Evolutionary conservation across 2,113 vertebrate genomes (phyloP).

Genomic region (Clupea harengus): DNA sequence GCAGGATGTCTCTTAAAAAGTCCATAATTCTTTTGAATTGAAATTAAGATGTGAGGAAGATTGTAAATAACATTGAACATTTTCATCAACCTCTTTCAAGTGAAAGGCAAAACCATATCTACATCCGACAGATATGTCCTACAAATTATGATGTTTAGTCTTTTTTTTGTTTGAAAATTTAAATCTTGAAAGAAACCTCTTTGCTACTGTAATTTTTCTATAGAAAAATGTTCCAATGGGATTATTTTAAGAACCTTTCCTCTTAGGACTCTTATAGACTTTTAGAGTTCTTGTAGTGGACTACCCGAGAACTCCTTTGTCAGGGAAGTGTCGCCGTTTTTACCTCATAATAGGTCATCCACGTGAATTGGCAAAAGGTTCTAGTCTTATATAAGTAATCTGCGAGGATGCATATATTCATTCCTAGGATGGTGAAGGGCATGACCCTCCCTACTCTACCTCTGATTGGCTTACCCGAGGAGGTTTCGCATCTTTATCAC

Average conservation of each 20-base stretch:
- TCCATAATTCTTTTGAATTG: not conserved
- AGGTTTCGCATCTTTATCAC: no score
- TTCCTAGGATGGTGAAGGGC: no score
- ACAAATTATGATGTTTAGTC: not conserved
- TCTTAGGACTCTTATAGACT: not conserved
- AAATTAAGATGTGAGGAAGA: constrained; percentile 8
- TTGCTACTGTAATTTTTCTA: not conserved
- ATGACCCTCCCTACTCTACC: no score
- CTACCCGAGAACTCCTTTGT: not conserved
- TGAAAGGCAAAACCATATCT: not conserved
- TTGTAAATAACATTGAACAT: not conserved
- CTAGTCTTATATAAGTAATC: no score
- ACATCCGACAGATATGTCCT: not conserved
- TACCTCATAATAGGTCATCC: no score
- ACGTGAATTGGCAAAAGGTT: no score
- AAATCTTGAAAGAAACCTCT: not conserved
- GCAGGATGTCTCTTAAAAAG: not conserved
- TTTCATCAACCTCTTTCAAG: not conserved
- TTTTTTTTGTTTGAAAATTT: not conserved
- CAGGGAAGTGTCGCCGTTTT: not conserved
- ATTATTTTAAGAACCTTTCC: not conserved
- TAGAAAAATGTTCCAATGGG: not conserved
- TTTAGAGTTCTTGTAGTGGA: not conserved
- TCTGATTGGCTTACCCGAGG: no score
- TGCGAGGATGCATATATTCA: no score